Evolutionary conservation across 2,113 vertebrate genomes (phyloP).

Genomic region (Apteryx mantelli): DNA sequence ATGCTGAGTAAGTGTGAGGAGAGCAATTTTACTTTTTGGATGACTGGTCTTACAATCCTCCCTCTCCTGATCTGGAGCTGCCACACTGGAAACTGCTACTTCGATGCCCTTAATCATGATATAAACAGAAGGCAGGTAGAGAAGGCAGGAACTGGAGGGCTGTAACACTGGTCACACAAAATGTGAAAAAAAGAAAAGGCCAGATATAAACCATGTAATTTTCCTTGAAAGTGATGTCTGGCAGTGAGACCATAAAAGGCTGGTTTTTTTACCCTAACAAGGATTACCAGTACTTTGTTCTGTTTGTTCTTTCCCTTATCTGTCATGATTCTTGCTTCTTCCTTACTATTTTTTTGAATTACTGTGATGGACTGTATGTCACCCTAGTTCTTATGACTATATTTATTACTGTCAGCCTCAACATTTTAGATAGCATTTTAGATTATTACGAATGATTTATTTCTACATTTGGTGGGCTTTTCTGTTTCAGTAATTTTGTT

Average conservation of each 20-base stretch:
- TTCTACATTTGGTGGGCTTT: neutral
- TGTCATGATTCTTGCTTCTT: neutral
- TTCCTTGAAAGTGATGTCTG: slow-evolving; percentile 28
- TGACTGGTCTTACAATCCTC: neutral
- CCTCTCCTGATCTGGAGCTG: neutral
- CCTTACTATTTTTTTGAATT: neutral
- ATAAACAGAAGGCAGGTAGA: neutral
- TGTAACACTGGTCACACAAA: neutral
- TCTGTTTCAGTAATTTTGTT: neutral
- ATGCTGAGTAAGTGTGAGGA: accelerated
- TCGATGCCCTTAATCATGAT: neutral
- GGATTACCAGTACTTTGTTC: neutral
- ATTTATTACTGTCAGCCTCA: neutral
- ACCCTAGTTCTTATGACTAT: neutral
- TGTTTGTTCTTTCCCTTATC: neutral
- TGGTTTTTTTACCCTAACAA: neutral
- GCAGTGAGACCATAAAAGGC: neutral
- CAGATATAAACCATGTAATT: neutral
- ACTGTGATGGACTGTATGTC: neutral
- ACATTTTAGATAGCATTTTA: neutral
- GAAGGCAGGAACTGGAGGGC: neutral
- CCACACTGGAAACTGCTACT: neutral
- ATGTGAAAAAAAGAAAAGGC: neutral
- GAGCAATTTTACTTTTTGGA: neutral
- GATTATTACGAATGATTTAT: neutral